Percentiles rank a stretch among this genome's conserved stretches.
These are phyloP conservation scores for Crambe crambe DNA, from an alignment of 37 sponge, comb jelly and placozoan genomes.

Conservation along the genomic window DNA sequence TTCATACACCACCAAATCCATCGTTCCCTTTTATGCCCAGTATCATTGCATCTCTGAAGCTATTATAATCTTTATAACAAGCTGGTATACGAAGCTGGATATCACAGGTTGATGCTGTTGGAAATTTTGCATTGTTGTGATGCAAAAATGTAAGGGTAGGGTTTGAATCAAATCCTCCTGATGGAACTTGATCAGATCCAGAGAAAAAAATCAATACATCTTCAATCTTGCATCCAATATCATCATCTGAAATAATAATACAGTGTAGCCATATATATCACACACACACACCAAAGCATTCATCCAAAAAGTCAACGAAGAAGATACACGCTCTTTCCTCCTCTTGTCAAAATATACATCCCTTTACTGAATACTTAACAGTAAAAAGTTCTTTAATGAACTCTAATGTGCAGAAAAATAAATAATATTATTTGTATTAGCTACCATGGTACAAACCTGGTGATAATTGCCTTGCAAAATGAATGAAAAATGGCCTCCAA, in stretches of 20 bases:
- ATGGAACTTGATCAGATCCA: not conserved
- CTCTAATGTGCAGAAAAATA: too few species aligned
- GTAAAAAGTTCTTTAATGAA: too few species aligned
- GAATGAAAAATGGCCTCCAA: not conserved
- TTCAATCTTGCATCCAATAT: not conserved
- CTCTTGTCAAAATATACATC: too few species aligned
- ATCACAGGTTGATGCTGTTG: not conserved
- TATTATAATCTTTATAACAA: not conserved
- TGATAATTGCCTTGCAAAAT: too few species aligned
- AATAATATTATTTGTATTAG: too few species aligned
- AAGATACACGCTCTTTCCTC: too few species aligned
- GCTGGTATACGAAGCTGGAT: not conserved
- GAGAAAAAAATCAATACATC: not conserved
- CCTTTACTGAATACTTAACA: too few species aligned
- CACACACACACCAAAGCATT: too few species aligned
- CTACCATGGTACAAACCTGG: too few species aligned
- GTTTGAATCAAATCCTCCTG: not conserved
- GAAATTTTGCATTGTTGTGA: not conserved
- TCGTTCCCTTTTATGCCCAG: not conserved
- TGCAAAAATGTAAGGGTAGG: not conserved
- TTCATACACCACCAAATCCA: not conserved
- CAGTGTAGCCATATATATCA: too few species aligned
- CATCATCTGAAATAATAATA: not conserved
- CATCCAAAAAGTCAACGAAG: too few species aligned
- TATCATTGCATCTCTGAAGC: not conserved